Evolutionary conservation across 2,888 invertebrate genomes (phyloP).

Genomic region (Drosophila formosana): DNA sequence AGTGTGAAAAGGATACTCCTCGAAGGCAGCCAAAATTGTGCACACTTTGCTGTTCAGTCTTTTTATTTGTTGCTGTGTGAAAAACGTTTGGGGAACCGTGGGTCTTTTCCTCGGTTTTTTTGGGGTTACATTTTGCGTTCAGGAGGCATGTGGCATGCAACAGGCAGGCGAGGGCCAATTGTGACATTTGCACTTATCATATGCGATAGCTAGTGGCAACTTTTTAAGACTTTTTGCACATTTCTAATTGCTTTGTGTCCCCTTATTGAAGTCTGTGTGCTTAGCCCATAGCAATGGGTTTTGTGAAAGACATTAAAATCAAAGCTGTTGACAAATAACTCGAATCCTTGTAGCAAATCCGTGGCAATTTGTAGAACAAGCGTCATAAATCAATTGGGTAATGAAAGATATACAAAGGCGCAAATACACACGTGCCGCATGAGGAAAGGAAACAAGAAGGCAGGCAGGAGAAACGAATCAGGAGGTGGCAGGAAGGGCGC

Average conservation of each 20-base stretch:
- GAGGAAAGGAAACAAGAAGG: not conserved
- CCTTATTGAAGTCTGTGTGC: slow-evolving; percentile 25
- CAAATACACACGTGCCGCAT: slow-evolving; percentile 34
- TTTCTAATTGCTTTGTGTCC: no score
- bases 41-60: not conserved
- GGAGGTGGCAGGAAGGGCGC: no score
- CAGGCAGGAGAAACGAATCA: not conserved
- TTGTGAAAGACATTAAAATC: slow-evolving; percentile 66
- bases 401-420: slow-evolving; percentile 59
- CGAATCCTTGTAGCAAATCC: slow-evolving; percentile 73
- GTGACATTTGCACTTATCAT: slow-evolving; percentile 41
- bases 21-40: slow-evolving; percentile 29
- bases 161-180: slow-evolving; percentile 33
- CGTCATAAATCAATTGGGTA: slow-evolving; percentile 78
- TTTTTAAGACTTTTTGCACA: no score
- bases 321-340: slow-evolving; percentile 79
- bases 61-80: slow-evolving; percentile 35
- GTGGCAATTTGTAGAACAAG: slow-evolving; percentile 72
- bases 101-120: slow-evolving; percentile 7
- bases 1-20: slow-evolving; percentile 33
- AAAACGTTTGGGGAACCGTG: slow-evolving; percentile 17
- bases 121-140: not conserved
- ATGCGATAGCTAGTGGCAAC: no score
- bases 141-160: slow-evolving; percentile 27
- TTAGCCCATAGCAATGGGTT: not conserved